Base-by-base conservation (phyloP, 2,888 invertebrate species). In the Adineta ricciae region DNA sequence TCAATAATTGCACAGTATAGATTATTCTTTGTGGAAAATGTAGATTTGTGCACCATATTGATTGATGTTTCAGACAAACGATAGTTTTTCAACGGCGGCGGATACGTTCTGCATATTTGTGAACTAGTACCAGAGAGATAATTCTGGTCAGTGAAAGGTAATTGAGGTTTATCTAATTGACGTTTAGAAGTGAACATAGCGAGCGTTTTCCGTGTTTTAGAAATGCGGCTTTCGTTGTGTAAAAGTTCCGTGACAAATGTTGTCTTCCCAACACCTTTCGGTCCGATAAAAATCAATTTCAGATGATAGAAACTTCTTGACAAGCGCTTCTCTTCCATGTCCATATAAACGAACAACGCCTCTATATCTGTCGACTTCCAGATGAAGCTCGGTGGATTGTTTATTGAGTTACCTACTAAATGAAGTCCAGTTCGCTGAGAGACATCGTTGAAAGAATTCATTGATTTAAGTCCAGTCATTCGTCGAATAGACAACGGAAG, bases 401-500 rank as follows among this genome's bases (percentile, higher is more conserved):
- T 24, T n/a, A 78, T 78, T 9, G 24, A 2, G 41, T 78, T 78
- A 8, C 78, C 78, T 78, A 24, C 24, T 78, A 78, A 19, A 78
- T 78, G 78, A n/a, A 78, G 41, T 4, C 78, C 78, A 21, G 19
- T 11, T n/a, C 78, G 78, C 41, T 41, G 78, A 38, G 41, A 78
- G n/a, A 1, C 24, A 36, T 78, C 78, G 41, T 78, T 14, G 11
- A 78, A 41, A 2, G 9, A 9, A 38, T 78, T 21, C 78, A 78
- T 78, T 41, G 41, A 41, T 78, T 78, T 38, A 21, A 78, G 5
- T 41, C 41, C 38, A 1, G 1, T 78, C 41, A 78, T 38, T 0
- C 41, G 78, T n/a, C 78, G 38, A 41, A 78, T 41, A 2, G 41
- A 78, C n/a, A 78, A 78, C 46, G 83, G 83, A 19, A 85, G 24